phyloP scores from a whole-genome alignment of 2,797 vertebrate genomes.

The Adrianichthys oophorus region DNA sequence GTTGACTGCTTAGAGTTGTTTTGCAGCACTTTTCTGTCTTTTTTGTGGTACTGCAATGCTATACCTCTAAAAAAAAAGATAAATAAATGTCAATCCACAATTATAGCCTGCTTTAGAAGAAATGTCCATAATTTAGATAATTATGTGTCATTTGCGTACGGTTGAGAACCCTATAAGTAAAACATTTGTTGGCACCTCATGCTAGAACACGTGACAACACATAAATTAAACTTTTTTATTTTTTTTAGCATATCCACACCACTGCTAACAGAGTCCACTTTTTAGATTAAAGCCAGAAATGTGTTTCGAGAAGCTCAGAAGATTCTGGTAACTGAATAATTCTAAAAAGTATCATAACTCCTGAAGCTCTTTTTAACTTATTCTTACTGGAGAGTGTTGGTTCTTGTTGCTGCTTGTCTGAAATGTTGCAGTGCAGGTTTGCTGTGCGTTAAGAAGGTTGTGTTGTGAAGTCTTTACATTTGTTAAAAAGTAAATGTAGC shows the following conservation, averaged over 20 bases:
- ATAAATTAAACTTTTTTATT: background rate
- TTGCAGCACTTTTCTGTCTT: slow-evolving; percentile 50
- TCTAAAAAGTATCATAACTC: slow-evolving; percentile 13
- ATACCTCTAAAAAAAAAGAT: slow-evolving; percentile 27
- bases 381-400: slow-evolving; percentile 22
- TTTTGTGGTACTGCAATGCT: slow-evolving; percentile 64
- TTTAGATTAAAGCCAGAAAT: slow-evolving; percentile 5
- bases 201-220: background rate
- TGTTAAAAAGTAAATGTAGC: slow-evolving; percentile 16
- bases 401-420: slow-evolving; percentile 48
- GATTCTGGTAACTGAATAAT: slow-evolving; percentile 3
- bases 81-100: slow-evolving; percentile 41
- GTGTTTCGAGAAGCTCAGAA: background rate
- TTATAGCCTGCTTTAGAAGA: slow-evolving; percentile 47
- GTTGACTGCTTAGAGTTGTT: slow-evolving; percentile 30
- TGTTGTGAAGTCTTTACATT: slow-evolving; percentile 5
- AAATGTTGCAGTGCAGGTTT: slow-evolving; percentile 50
- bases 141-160: slow-evolving; percentile 42
- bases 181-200: slow-evolving; percentile 6
- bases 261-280: background rate
- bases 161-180: background rate
- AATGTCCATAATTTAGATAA: slow-evolving; percentile 41
- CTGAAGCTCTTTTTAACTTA: slow-evolving; percentile 16
- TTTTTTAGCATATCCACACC: background rate
- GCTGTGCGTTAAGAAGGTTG: slow-evolving; percentile 28